Evolutionary conservation across 2,113 vertebrate genomes (phyloP), one percentile per base, ranked within the genome.

Genomic region (Oreochromis aureus): DNA sequence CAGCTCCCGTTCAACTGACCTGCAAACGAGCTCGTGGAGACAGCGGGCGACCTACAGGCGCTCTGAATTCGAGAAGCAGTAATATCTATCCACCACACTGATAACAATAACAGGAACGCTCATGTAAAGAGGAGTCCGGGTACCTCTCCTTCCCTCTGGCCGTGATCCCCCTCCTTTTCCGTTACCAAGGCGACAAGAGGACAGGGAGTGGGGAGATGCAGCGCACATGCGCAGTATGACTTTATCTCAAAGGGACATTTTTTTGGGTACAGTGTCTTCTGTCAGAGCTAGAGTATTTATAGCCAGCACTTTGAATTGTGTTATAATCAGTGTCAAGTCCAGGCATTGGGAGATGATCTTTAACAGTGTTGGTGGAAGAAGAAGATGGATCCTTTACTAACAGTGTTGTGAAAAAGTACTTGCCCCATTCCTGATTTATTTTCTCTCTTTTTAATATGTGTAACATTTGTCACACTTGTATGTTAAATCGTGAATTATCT

Each of bases 191-290:
- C 94, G 91, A 97, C 95, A 89, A 88, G 93, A 93, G 89, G 88
- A 94, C 87, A 96, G 93, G 91, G 92, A 91, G 92, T 91, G 85
- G 90, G 88, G 90, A 91, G 96, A 97, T 96, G 94, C 96, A 95
- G 96, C 59, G 89, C 96, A 95, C 96, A 95, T 88, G 96, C 95
- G 93, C 94, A 96, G 32, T 94, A 6, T 4, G 2, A 22, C 80
- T 44, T 59, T 39, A 41, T 81, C 61, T 83, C 82, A 76, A 48
- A 91, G 92, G 76, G 55, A 89, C 76, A 11, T 56, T 18, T 90
- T 80, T 83, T 58, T 79, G 80, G 18, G 46, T n/a, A 44, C 58
- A 55, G 58, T 41, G 39, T 76, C 71, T 87, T 27, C 66, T 90
- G 73, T 61, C 46, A 66, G 44, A 30, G 51, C 80, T 19, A 24